Percentiles rank a stretch among this genome's conserved stretches.
These are phyloP conservation scores for Loriculus beryllinus DNA, from an alignment of 2,797 vertebrate species.

Conservation along the genomic window DNA sequence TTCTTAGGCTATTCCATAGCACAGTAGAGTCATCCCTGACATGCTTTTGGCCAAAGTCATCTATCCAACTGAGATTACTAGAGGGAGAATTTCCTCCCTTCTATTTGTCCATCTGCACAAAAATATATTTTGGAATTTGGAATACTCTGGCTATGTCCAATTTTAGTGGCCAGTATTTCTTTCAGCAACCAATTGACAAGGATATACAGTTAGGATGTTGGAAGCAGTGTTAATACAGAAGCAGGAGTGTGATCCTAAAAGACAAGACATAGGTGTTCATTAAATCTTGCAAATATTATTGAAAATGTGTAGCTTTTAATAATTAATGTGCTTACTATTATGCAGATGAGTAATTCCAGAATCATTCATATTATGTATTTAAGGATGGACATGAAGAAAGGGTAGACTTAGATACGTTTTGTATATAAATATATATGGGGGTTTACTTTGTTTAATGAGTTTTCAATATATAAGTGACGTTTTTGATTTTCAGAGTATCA, in stretches of 20 bases:
- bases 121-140: neutral
- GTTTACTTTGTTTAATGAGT: neutral
- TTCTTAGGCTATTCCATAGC: neutral
- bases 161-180: neutral
- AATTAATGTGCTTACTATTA: neutral
- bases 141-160: neutral
- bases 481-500: constrained; percentile 5
- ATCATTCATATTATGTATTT: neutral
- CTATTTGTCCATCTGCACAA: neutral
- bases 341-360: neutral
- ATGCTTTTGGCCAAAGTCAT: neutral
- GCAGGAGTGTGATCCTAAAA: neutral
- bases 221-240: neutral
- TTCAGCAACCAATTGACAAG: neutral
- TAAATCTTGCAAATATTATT: neutral
- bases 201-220: neutral
- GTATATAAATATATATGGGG: neutral
- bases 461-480: neutral
- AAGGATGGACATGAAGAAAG: neutral
- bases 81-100: neutral
- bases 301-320: neutral
- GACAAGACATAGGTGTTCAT: neutral
- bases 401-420: neutral
- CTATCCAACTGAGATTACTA: neutral
- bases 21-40: neutral